Evolutionary conservation across 2,797 vertebrate genomes (phyloP).

Genomic region (Gymnothorax javanicus): DNA sequence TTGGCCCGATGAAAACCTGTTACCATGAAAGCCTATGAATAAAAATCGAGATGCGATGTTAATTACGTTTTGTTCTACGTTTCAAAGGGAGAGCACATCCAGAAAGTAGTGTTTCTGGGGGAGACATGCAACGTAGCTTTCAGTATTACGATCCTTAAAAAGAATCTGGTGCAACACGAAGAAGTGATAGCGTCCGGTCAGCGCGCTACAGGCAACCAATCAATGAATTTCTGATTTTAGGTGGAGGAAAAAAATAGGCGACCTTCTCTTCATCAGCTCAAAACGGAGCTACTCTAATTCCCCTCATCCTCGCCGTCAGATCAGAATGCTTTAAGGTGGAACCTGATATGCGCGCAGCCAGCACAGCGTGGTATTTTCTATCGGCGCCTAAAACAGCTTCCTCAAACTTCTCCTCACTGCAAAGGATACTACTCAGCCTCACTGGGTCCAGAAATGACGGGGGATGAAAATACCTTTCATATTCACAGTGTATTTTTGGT

Average conservation of each 20-base stretch:
- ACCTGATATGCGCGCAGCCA: background rate
- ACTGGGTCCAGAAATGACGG: background rate
- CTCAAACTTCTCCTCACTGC: constrained; percentile 11
- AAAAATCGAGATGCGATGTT: constrained; percentile 19
- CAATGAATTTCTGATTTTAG: constrained; percentile 16
- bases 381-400: background rate
- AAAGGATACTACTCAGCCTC: background rate
- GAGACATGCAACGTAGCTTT: background rate
- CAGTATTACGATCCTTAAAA: background rate
- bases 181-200: background rate
- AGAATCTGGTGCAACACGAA: background rate
- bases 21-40: background rate
- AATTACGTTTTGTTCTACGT: constrained; percentile 25
- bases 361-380: background rate
- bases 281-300: background rate
- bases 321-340: background rate
- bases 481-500: background rate
- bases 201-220: background rate
- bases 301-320: background rate
- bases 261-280: background rate
- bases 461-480: background rate
- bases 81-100: constrained; percentile 5
- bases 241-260: constrained; percentile 18
- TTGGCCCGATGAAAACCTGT: background rate
- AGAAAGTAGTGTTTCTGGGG: constrained; percentile 3